Evolutionary conservation across 2,113 vertebrate species (phyloP).

Genomic region (Raja brachyura): DNA sequence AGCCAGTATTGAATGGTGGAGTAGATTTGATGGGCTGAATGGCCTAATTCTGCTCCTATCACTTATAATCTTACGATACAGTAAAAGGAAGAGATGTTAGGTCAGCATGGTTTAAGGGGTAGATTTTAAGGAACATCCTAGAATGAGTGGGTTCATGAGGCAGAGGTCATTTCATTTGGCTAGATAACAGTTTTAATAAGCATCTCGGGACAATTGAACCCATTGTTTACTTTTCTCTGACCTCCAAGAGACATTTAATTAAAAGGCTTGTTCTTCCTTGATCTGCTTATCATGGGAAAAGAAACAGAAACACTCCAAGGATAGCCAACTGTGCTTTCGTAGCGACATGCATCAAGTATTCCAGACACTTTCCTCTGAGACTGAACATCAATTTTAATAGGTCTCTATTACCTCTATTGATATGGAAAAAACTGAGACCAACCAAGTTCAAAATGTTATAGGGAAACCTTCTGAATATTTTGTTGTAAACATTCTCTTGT

Average conservation of each 20-base stretch:
- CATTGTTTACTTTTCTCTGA: not conserved
- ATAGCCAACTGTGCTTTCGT: not conserved
- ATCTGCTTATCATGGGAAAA: not conserved
- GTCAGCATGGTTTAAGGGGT: not conserved
- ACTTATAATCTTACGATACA: not conserved
- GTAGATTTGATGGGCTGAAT: too few relatives aligned
- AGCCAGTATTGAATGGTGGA: too few relatives aligned
- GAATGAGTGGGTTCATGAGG: not conserved
- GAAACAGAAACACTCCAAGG: not conserved
- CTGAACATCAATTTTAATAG: not conserved
- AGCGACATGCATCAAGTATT: not conserved
- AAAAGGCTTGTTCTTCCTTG: not conserved
- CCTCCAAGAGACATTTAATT: not conserved
- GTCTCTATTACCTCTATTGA: not conserved
- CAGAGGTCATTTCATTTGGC: not conserved
- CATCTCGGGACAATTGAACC: not conserved
- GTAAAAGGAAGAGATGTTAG: not conserved
- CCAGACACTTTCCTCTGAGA: not conserved
- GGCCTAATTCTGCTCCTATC: too few relatives aligned
- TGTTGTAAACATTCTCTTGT: not conserved
- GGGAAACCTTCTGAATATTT: not conserved
- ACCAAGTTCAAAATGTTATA: not conserved
- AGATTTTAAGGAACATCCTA: not conserved
- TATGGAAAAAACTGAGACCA: not conserved
- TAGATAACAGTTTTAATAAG: too few relatives aligned